Base-by-base conservation (phyloP, 2,888 invertebrate species). In the Drosophila suboccidentalis region DNA sequence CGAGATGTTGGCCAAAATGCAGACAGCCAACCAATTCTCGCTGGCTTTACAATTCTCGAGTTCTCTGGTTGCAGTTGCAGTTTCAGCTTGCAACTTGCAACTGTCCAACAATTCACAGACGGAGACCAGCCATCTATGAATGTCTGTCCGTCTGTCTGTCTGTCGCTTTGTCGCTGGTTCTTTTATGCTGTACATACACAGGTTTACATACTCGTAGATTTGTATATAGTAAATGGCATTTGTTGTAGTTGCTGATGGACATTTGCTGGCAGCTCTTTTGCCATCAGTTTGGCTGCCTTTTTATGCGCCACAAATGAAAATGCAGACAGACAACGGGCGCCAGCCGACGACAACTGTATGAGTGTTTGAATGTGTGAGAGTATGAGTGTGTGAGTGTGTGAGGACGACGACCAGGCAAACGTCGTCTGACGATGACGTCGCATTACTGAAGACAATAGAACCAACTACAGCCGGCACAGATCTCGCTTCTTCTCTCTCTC, bases 301-400 rank as follows among this genome's bases (percentile, higher is more conserved):
- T 78, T 87, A 77, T 81, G 86, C 80, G 80, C 88, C 82, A 89
- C 86, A 86, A 86, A 86, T 86, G 84, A 87, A 86, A 86, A 81
- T 89, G 84, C 88, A 89, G 89, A 84, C 88, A 89, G 89, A 87
- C 84, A 80, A 78, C 78, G 79, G 89, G 90, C 90, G 90, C 87
- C 90, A 87, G 63, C 57, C 73, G 71, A 65, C 58, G 58, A 58
- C 58, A 58, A 38, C 38, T 58, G 46, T 26, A 11, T 51, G 13
- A 13, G 6, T 34, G 51, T 53, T 10, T 53, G 34, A 36, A 15
- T 26, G 51, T 26, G 8, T 39, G 15, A 6, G 29, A 29, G n/a
- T 54, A 11, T 54, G 22, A 13, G 15, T 53, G 41, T 59, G 50
- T 65, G 60, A 66, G 57, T 41, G 41, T 62, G 58, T 62, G 60